These are phyloP conservation scores for Craseonycteris thonglongyai DNA, from an alignment of 2,113 vertebrate genomes.

Conservation along the genomic window DNA sequence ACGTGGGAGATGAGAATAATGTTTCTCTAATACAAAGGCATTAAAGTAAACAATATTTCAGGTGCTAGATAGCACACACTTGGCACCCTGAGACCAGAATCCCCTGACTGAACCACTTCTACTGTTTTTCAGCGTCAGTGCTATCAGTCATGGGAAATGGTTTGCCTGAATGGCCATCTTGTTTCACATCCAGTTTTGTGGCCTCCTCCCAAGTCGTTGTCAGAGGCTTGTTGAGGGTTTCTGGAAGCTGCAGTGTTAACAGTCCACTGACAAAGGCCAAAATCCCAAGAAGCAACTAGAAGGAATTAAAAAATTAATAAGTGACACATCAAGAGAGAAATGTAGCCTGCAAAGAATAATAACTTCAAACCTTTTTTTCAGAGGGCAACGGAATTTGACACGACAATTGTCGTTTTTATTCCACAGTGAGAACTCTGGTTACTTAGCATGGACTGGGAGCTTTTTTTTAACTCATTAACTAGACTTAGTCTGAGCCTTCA, in stretches of 20 bases:
- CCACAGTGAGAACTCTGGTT: background rate
- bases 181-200: constrained; percentile 75
- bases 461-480: background rate
- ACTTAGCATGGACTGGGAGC: background rate
- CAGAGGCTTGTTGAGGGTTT: constrained; percentile 88
- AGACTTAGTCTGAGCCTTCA: background rate
- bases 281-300: constrained; percentile 88
- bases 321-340: background rate
- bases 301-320: constrained; percentile 50
- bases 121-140: constrained; percentile 57
- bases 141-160: constrained; percentile 3
- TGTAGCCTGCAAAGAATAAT: background rate
- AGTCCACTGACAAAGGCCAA: constrained; percentile 88
- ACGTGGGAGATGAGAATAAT: background rate
- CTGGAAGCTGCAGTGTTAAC: constrained; percentile 87
- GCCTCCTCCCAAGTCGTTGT: constrained; percentile 88
- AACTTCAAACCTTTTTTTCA: background rate
- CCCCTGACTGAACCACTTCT: constrained; percentile 64
- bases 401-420: background rate
- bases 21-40: constrained; percentile 34
- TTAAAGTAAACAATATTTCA: constrained; percentile 32
- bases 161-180: constrained; percentile 64
- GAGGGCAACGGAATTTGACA: background rate
- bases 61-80: background rate
- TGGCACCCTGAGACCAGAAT: background rate